Base-by-base conservation (phyloP, 1,140 invertebrate genomes). In the Araneus ventricosus region DNA sequence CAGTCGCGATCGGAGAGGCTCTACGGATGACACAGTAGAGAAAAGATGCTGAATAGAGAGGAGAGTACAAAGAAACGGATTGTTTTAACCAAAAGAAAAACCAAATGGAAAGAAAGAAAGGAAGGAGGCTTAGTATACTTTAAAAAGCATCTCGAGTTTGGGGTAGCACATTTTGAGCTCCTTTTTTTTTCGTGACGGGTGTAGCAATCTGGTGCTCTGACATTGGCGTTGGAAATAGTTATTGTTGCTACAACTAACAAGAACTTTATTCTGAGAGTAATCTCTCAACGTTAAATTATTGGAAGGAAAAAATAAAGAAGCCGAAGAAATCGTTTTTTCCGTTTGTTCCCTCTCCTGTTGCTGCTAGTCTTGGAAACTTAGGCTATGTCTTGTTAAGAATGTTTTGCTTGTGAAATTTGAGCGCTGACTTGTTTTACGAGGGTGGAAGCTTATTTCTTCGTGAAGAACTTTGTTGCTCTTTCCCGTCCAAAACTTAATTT, bases 141-240 rank as follows among this genome's bases (percentile, higher is more conserved):
- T 14, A 57, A 85, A 79, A 85, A n/a, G 41, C 4, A 85, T 85
- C 82, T 85, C 39, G 27, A 45, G 82, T 57, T 24, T 30, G 3
- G 10, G 82, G 14, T 57, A 52, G 82, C 82, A 57, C 8, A 85
- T 85, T 85, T 52, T 85, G 82, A 85, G 82, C 45, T 85, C 82
- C 82, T 57, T 41, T 85, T 85, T n/a, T 39, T 8, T 57, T 85
- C 27, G n/a, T 85, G 82, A 85, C 82, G 24, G 45, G 45, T 17
- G 5, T 17, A 57, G 82, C 45, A 85, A 85, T 85, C 39, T 27
- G 82, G 30, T 39, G 24, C 45, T 80, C 39, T 57, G 45, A 57
- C 14, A 79, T 14, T 39, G 27, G 37, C 75, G 27, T 0, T 39
- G 10, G 22, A 20, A 79, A 30, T 39, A 3, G 30, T 63, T 63